Conservation (phyloP, 1,140 invertebrate species). For the Pseudomyrmex gracilis region DNA sequence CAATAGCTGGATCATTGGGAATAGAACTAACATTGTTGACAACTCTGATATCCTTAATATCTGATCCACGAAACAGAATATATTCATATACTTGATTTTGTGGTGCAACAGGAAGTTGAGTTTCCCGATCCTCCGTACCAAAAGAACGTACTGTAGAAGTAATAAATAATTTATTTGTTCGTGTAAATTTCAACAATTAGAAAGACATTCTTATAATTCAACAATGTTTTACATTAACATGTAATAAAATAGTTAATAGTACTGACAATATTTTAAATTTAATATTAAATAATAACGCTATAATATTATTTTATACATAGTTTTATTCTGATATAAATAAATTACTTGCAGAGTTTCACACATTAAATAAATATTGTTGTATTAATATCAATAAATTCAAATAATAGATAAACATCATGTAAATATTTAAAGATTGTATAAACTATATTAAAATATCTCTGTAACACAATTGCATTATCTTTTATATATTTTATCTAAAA, state of each 20-base stretch:
- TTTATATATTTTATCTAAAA: background rate
- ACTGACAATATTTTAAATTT: too few relatives aligned
- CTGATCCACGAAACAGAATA: constrained; percentile 98
- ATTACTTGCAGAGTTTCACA: too few relatives aligned
- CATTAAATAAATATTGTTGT: too few relatives aligned
- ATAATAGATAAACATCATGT: background rate
- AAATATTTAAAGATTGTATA: background rate
- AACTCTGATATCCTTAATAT: constrained; percentile 99
- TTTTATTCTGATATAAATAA: too few relatives aligned
- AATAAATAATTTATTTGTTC: constrained; percentile 24
- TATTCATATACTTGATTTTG: constrained; percentile 99
- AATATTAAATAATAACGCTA: too few relatives aligned
- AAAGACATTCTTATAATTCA: background rate
- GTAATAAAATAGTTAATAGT: background rate
- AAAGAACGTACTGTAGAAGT: constrained; percentile 96
- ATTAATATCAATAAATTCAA: too few relatives aligned
- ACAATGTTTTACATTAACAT: constrained; percentile 2
- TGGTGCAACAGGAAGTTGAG: constrained; percentile 96
- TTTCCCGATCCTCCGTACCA: constrained; percentile 98
- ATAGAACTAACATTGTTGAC: constrained; percentile 92
- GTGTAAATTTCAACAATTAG: background rate
- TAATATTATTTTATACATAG: too few relatives aligned
- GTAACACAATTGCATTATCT: background rate
- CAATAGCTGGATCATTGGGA: constrained; percentile 97
- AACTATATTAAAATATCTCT: background rate